A percentile compares a stretch with the other conserved stretches of the same genome.
Evolutionary conservation across 2,797 vertebrate genomes (phyloP).

Genomic region (Lutjanus campechanus): DNA sequence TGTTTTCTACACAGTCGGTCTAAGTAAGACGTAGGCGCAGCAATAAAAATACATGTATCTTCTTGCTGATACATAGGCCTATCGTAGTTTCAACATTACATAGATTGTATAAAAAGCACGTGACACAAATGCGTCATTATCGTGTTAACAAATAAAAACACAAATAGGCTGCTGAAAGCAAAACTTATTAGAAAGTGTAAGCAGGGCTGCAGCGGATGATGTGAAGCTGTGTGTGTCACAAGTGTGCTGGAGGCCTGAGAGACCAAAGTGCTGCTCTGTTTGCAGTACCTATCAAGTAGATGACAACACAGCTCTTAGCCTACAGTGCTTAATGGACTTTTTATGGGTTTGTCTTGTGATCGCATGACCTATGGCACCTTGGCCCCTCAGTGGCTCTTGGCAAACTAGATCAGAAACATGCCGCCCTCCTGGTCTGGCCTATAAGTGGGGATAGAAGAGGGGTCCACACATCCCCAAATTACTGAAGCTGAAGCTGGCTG

Average conservation of each 20-base stretch:
- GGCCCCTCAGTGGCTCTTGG: constrained; percentile 85
- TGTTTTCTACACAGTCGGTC: neutral
- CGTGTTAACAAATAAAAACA: neutral
- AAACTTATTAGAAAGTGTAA: constrained; percentile 22
- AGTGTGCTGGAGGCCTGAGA: constrained; percentile 66
- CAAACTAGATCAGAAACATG: constrained; percentile 91
- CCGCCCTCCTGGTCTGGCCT: constrained; percentile 65
- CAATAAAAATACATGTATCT: neutral
- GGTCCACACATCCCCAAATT: constrained; percentile 13
- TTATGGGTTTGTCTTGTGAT: constrained; percentile 93
- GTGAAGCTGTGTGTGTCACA: constrained; percentile 20
- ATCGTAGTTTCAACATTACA: neutral
- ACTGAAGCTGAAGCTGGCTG: neutral
- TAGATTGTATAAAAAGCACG: neutral
- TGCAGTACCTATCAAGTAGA: constrained; percentile 95
- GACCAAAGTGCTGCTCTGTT: constrained; percentile 93
- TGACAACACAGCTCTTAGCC: constrained; percentile 95
- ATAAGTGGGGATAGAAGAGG: constrained; percentile 28
- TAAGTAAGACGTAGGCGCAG: neutral
- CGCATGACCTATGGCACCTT: constrained; percentile 91
- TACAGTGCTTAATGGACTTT: constrained; percentile 98
- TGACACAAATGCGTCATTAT: neutral
- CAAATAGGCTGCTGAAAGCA: neutral
- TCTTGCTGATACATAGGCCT: neutral
- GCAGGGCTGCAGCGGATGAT: constrained; percentile 16